phyloP scores from a whole-genome alignment of 2,113 vertebrate species.

The Trogon surrucura region DNA sequence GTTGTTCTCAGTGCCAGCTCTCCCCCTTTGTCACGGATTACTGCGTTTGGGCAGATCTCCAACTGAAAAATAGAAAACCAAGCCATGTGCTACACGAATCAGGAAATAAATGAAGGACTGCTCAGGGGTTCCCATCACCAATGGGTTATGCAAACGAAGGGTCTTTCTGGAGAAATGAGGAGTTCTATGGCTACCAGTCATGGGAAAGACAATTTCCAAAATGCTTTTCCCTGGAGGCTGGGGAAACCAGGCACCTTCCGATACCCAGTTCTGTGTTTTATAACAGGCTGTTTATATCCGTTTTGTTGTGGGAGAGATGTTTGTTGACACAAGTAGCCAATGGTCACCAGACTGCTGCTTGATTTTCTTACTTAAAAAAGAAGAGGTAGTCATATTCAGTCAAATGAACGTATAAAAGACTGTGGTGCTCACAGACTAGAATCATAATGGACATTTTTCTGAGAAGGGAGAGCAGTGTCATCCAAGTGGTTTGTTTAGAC shows the following conservation, averaged over 20 bases:
- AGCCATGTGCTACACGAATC: background rate
- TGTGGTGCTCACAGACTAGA: background rate
- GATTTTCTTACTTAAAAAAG: background rate
- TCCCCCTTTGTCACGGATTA: background rate
- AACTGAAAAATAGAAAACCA: background rate
- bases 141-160: background rate
- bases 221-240: background rate
- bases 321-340: background rate
- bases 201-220: background rate
- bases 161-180: accelerated
- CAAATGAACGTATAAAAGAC: background rate
- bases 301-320: background rate
- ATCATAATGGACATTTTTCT: background rate
- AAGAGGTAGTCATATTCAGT: background rate
- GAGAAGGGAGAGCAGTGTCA: background rate
- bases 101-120: background rate
- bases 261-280: background rate
- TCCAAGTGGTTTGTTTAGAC: background rate
- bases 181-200: accelerated
- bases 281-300: background rate
- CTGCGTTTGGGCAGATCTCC: slow-evolving; percentile 5
- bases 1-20: background rate
- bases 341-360: background rate
- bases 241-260: background rate
- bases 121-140: accelerated